Percentiles rank a stretch among this genome's conserved stretches.
Evolutionary conservation across 92 coral and sea anemone species (phyloP).

Genomic region (Nematostella vectensis): DNA sequence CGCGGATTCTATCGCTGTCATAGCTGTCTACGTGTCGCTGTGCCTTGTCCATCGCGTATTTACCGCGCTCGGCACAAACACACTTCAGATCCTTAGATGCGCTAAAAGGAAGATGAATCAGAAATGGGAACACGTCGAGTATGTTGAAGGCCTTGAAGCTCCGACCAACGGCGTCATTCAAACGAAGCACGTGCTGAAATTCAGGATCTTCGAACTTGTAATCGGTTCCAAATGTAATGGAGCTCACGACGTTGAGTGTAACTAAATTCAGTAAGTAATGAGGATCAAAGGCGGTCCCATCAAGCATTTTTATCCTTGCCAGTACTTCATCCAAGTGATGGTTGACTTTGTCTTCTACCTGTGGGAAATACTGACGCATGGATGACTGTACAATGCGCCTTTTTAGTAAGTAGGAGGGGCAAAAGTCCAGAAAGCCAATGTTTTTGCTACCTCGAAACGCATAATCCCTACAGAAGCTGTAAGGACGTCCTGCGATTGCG

Average conservation of each 20-base stretch:
- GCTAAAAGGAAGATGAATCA: conserved; percentile 43
- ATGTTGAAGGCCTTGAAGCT: conserved; percentile 40
- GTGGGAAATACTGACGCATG: too few species aligned
- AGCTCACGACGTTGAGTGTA: conserved; percentile 66
- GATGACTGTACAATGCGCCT: too few species aligned
- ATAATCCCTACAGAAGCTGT: too few species aligned
- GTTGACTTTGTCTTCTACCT: too few species aligned
- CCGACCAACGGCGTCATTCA: conserved; percentile 44
- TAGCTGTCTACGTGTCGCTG: conserved; percentile 34
- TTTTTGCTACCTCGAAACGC: too few species aligned
- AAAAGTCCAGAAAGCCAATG: too few species aligned
- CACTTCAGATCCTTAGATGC: conserved; percentile 39
- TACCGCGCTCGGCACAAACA: conserved; percentile 39
- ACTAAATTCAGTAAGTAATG: too few species aligned
- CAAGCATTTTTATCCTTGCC: too few species aligned
- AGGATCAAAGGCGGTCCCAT: too few species aligned
- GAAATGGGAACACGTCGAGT: conserved; percentile 55
- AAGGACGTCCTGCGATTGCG: too few species aligned
- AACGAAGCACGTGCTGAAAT: conserved; percentile 44
- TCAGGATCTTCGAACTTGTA: conserved; percentile 59
- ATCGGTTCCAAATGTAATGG: conserved; percentile 49
- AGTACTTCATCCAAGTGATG: too few species aligned
- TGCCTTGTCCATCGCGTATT: conserved; percentile 33
- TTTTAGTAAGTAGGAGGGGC: too few species aligned
- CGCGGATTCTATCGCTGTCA: conserved; percentile 32